Conservation (phyloP, 2,113 vertebrate species). For the Centropus unirufus region DNA sequence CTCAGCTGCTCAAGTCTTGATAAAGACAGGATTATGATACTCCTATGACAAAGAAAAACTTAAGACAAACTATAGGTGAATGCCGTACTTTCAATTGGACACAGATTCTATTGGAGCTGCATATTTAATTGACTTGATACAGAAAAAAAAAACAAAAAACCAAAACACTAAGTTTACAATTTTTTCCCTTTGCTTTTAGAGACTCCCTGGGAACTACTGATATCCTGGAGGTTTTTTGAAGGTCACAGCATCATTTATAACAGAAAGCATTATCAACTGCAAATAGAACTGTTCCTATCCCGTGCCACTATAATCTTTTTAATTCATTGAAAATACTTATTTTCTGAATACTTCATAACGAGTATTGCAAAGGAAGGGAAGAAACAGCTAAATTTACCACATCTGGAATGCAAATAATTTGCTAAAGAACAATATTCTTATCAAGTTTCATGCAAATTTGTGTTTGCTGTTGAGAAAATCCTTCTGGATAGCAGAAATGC, state of each 20-base stretch:
- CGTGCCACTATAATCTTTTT: not conserved
- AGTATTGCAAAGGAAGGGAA: not conserved
- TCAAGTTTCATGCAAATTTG: not conserved
- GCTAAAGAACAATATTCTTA: not conserved
- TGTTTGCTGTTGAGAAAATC: not conserved
- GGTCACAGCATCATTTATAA: not conserved
- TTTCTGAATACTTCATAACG: not conserved
- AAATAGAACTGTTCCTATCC: not conserved
- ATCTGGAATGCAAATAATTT: not conserved
- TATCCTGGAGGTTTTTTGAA: not conserved
- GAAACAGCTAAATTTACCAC: not conserved
- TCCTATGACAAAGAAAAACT: not conserved
- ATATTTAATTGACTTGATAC: not conserved
- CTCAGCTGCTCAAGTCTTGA: not conserved
- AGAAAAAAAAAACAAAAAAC: not conserved
- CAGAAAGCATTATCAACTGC: not conserved
- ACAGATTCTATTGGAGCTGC: not conserved
- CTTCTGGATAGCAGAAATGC: not conserved
- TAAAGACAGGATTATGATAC: not conserved
- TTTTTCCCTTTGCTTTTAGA: not conserved
- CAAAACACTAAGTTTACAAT: not conserved
- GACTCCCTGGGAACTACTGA: not conserved
- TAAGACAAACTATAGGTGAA: not conserved
- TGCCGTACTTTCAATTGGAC: not conserved
- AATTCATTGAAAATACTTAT: not conserved